Percentiles rank a stretch among this genome's conserved stretches.
These are phyloP conservation scores for Clunio marinus DNA, from an alignment of 2,888 invertebrate species.

Conservation along the genomic window DNA sequence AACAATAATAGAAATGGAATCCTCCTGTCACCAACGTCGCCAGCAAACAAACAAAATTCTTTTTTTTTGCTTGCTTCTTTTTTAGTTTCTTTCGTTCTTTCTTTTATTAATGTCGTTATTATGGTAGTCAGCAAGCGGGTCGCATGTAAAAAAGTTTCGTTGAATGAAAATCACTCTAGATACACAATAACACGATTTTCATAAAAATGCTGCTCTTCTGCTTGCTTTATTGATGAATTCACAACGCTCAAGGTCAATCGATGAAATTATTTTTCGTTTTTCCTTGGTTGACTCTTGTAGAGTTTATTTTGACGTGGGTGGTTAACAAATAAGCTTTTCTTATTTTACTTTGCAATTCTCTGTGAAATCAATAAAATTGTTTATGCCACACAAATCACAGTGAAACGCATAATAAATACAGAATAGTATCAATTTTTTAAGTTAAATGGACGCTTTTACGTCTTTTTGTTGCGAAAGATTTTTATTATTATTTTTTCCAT, in stretches of 20 bases:
- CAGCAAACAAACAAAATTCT: slow-evolving; percentile 30
- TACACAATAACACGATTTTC: slow-evolving; percentile 24
- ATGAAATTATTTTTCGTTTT: slow-evolving; percentile 12
- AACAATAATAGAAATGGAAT: slow-evolving; percentile 22
- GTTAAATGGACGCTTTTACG: no score
- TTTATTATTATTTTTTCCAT: no score
- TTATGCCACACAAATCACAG: neutral
- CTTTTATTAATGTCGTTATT: slow-evolving; percentile 37
- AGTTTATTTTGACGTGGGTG: no score
- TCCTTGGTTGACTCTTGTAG: no score
- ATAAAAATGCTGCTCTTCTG: slow-evolving; percentile 2
- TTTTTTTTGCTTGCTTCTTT: neutral
- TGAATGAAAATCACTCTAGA: slow-evolving; percentile 8
- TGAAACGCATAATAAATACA: neutral
- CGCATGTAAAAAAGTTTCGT: neutral
- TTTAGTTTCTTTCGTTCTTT: neutral
- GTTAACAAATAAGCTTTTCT: no score
- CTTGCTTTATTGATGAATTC: slow-evolving; percentile 7
- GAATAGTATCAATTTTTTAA: neutral
- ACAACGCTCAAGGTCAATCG: slow-evolving; percentile 9
- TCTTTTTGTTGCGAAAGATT: no score
- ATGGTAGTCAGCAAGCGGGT: neutral
- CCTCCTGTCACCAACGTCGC: slow-evolving; percentile 39
- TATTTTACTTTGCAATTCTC: no score
- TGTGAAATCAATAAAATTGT: slow-evolving; percentile 11